Conservation (phyloP, 2,888 invertebrate species). For the Muschampia staudingeri region DNA sequence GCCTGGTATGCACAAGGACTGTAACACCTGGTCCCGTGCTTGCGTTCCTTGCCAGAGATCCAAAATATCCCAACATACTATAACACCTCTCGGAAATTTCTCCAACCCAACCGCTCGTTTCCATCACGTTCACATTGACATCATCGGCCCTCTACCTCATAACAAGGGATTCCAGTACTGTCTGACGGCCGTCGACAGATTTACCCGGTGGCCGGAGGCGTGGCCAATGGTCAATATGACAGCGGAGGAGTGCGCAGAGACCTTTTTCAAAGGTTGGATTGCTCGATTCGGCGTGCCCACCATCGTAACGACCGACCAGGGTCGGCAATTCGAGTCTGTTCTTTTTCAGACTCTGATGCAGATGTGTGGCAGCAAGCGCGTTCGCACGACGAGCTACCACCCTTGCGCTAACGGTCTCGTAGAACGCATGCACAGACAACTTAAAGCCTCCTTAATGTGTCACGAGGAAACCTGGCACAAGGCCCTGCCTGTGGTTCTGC, state of each 20-base stretch:
- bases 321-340: slow-evolving; percentile 55
- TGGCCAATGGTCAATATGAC: slow-evolving; percentile 62
- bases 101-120: slow-evolving; percentile 57
- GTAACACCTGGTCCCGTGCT: slow-evolving; percentile 68
- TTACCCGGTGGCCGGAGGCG: slow-evolving; percentile 56
- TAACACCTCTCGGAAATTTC: slow-evolving; percentile 54
- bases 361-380: slow-evolving; percentile 40
- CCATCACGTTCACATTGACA: slow-evolving; percentile 76
- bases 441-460: slow-evolving; percentile 66
- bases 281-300: slow-evolving; percentile 57
- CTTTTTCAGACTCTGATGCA: slow-evolving; percentile 27
- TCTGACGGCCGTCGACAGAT: slow-evolving; percentile 40
- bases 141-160: slow-evolving; percentile 42
- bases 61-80: slow-evolving; percentile 59
- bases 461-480: slow-evolving; percentile 52
- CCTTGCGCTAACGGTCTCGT: slow-evolving; percentile 40
- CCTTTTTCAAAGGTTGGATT: slow-evolving; percentile 50
- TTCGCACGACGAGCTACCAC: slow-evolving; percentile 56
- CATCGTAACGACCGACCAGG: slow-evolving; percentile 54
- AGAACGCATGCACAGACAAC: slow-evolving; percentile 62
- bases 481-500: slow-evolving; percentile 56
- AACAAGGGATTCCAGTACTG: slow-evolving; percentile 37
- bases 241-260: slow-evolving; percentile 56
- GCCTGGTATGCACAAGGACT: slow-evolving; percentile 68
- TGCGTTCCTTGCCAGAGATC: slow-evolving; percentile 73